Evolutionary conservation across 2,797 vertebrate species (phyloP).

Genomic region (Melanotaenia nigrans): DNA sequence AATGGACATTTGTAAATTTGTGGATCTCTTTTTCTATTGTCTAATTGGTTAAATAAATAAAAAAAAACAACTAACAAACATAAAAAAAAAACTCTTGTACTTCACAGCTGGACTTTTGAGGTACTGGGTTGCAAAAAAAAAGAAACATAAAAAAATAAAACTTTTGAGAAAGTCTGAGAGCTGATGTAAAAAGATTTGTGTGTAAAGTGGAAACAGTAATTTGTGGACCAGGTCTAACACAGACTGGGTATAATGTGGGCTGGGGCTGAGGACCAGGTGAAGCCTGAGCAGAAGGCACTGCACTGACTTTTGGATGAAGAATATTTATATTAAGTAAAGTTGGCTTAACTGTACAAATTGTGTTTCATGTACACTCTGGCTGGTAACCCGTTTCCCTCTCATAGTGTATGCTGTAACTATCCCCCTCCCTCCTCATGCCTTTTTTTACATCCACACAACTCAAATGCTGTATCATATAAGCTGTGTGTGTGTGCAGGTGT

Average conservation of each 20-base stretch:
- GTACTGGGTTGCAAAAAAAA: constrained; percentile 79
- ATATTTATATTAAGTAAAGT: constrained; percentile 85
- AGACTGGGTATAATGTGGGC: constrained; percentile 65
- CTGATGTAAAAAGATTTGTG: constrained; percentile 71
- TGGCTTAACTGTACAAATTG: constrained; percentile 78
- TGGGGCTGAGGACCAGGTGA: constrained; percentile 61
- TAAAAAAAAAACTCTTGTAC: constrained; percentile 79
- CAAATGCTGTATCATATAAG: constrained; percentile 77
- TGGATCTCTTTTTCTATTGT: constrained; percentile 81
- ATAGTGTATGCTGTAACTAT: constrained; percentile 67
- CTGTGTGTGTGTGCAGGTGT: constrained; percentile 27
- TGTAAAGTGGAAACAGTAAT: constrained; percentile 61
- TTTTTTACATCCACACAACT: constrained; percentile 72
- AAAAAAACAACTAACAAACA: constrained; percentile 49
- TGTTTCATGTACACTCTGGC: constrained; percentile 79
- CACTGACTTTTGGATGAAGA: constrained; percentile 88
- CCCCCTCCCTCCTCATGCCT: constrained; percentile 49
- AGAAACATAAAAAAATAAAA: constrained; percentile 38
- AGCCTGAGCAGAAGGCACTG: constrained; percentile 80
- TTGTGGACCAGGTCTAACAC: constrained; percentile 75
- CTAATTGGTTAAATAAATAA: constrained; percentile 71
- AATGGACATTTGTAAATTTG: constrained; percentile 78
- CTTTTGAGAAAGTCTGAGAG: constrained; percentile 54
- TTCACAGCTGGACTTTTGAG: constrained; percentile 91
- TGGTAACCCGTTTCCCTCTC: constrained; percentile 54